Base-by-base conservation (phyloP, 2,797 vertebrate species). In the Setipinna tenuifilis region DNA sequence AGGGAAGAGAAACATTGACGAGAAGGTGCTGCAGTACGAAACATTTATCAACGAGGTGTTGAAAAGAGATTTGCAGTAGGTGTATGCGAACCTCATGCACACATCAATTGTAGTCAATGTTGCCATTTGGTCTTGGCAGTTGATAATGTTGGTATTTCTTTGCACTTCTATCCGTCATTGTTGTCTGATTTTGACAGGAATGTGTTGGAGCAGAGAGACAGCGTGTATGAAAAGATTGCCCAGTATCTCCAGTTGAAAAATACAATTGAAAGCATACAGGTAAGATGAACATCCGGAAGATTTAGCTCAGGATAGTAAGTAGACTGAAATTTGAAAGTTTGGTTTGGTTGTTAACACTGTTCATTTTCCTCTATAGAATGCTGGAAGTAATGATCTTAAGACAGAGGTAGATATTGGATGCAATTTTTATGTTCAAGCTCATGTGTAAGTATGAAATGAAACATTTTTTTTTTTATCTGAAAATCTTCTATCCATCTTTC, bases 351-450 rank as follows among this genome's bases (percentile, higher is more conserved):
- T 25, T 10, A 25, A 65, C 61, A 65, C n/a, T 84, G 21, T 81
- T 50, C 65, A 87, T 68, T 41, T 46, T 2, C 21, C 21, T 86
- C 19, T 85, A 82, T 87, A 98, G 97, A 96, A 96, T 84, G 83
- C 93, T 2, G 95, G 89, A 0, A 92, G 90, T 35, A 90, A 92
- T 57, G 93, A 93, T 81, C 91, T 98, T 88, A 96, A 95, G 90
- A 96, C 96, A 2, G 96, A 98, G 6, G 96, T 98, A 2, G 97
- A 98, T 89, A 94, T 98, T 65, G 97, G 97, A 87, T 98, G 96
- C 90, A 96, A 96, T 94, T 97, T 98, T 93, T 98, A 95, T 11
- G 95, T 98, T 78, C 96, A 96, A 87, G 96, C 97, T 87, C 93
- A 97, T 88, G 96, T 98, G 97, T 98, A 90, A 96, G 97, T 93